phyloP scores from a whole-genome alignment of 53 echinoderm and acorn worm species.

The Mesocentrotus franciscanus region DNA sequence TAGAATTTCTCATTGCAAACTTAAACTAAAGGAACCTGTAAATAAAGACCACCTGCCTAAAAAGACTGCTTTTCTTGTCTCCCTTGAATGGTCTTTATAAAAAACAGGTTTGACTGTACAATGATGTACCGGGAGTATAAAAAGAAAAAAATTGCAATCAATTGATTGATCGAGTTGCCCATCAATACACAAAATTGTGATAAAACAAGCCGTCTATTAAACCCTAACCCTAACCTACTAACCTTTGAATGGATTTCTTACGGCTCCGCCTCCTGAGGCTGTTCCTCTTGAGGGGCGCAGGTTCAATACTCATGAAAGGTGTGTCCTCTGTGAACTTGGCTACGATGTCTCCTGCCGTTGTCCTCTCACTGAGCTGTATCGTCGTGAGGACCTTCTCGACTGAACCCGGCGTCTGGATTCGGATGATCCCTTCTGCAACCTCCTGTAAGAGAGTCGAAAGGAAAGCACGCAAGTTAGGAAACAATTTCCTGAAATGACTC shows the following conservation, averaged over 20 bases:
- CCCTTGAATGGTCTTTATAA: no score
- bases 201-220: no score
- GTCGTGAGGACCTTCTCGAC: constrained; percentile 92
- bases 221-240: not conserved
- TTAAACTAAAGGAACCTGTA: no score
- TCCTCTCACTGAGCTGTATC: constrained; percentile 86
- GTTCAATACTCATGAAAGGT: constrained; percentile 55
- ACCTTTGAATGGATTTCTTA: constrained; percentile 85
- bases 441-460: constrained; percentile 71
- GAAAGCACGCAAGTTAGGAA: not conserved
- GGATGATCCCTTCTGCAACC: constrained; percentile 87
- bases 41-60: no score
- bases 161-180: no score
- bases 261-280: constrained; percentile 77
- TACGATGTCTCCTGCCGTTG: constrained; percentile 94
- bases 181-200: no score
- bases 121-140: no score
- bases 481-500: not conserved
- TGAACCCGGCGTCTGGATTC: constrained; percentile 88
- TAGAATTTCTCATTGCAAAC: no score
- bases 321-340: constrained; percentile 92
- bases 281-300: constrained; percentile 76
- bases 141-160: no score
- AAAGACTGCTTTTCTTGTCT: no score
- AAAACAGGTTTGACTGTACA: no score